A percentile compares a stretch with the other conserved stretches of the same genome.
Conservation (phyloP, 2,888 invertebrate species). For the Epistrophe grossulariae region DNA sequence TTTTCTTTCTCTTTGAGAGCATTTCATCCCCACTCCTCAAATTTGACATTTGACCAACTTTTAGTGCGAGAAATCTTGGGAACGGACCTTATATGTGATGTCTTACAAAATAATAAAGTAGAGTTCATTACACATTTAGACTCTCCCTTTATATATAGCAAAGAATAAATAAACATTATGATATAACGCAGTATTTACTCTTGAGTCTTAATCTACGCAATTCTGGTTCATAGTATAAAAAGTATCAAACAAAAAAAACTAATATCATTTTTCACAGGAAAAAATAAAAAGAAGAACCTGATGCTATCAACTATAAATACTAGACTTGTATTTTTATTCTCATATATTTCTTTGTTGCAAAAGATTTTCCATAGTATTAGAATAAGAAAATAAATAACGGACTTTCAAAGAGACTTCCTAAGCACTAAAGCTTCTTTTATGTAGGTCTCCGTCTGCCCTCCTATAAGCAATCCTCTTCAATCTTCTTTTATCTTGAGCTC, state of each 20-base stretch:
- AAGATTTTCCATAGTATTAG: slow-evolving; percentile 23
- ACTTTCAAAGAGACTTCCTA: slow-evolving; percentile 34
- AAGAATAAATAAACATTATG: background rate
- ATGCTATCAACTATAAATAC: slow-evolving; percentile 10
- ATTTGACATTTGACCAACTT: too few species aligned
- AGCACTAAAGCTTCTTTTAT: slow-evolving; percentile 33
- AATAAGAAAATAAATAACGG: slow-evolving; percentile 31
- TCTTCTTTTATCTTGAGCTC: slow-evolving; percentile 30
- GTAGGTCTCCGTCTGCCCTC: slow-evolving; percentile 4
- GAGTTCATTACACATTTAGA: background rate
- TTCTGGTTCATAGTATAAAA: background rate
- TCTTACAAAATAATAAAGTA: background rate
- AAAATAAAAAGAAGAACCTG: background rate
- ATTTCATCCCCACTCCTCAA: too few species aligned
- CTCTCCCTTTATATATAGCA: too few species aligned
- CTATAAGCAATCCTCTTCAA: slow-evolving; percentile 14
- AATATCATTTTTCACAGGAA: slow-evolving; percentile 16
- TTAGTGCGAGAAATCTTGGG: too few species aligned
- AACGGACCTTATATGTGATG: too few species aligned
- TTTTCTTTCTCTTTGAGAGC: too few species aligned
- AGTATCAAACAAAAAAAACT: background rate
- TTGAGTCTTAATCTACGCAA: background rate
- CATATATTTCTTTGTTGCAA: slow-evolving; percentile 7
- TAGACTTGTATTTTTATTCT: slow-evolving; percentile 13
- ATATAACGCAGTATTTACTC: background rate